Evolutionary conservation across 2,888 invertebrate genomes (phyloP), one percentile per base, ranked within the genome.

Genomic region (Athetis lepigone): DNA sequence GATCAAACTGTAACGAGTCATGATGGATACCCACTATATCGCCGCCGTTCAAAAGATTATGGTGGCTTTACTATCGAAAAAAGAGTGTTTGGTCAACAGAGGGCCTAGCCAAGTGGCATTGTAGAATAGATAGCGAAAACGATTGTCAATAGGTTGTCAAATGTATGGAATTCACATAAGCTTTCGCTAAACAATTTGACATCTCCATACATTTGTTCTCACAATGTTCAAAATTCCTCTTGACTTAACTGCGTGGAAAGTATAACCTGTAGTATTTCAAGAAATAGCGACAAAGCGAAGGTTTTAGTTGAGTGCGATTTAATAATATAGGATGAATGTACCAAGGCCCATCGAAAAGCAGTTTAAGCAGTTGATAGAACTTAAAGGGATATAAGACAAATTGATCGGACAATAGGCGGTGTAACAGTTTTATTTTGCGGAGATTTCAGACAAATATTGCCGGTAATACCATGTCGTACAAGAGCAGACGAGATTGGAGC

Each of bases 341-440:
- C 29, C 7, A 29, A 84, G 82, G 77, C 79, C 21, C 82, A 84
- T 47, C 82, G 80, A 75, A 70, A 75, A 47, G 54, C 77, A 62
- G 70, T 82, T 19, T 82, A 81, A 65, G 82, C 81, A 56, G 60
- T 84, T 11, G 49, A 84, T 54, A 63, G 78, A 66, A 59, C 59
- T 45, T 27, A 51, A 45, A 45, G 51, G 43, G 50, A 59, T 45
- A 39, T 59, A 37, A 42, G 36, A 36, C 58, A 58, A 50, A 43
- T 42, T 82, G 79, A 43, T 50, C 82, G 39, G 52, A 75, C 76
- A 75, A 84, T 76, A 58, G 64, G 54, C 27, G 43, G 52, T 36
- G 21, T 64, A 36, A 64, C 63, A 1, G 42, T 67, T 36, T 40
- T 75, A 7, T 73, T 77, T 57, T 77, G 70, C 50, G 68, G 69